Base-by-base conservation (phyloP, 2,888 invertebrate genomes). In the Brenthis daphne region DNA sequence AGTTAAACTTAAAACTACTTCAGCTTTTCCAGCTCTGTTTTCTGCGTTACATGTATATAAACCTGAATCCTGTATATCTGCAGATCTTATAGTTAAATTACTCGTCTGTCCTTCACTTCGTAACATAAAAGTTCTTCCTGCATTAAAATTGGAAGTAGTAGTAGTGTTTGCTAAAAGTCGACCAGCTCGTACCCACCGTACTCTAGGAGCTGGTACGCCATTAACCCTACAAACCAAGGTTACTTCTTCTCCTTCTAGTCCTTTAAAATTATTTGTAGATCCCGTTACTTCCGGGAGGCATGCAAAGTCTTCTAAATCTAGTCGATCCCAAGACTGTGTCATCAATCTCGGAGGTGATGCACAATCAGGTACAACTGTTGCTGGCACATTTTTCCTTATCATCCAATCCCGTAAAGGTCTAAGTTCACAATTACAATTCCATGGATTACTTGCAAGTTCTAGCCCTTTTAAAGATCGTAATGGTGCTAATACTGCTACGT, bases 341-440 rank as follows among this genome's bases (percentile, higher is more conserved):
- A 90, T 88, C 50, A 97, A 85, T 57, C 96, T 88, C 0, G 93
- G 86, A 0, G 97, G 97, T 47, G 92, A 84, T 57, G 94, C 93
- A 79, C 97, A 97, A 3, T 95, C 93, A 0, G 97, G 96, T 11
- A 90, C 89, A 12, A 92, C 89, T 3, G 92, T 95, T 67, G 95
- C 95, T 6, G 97, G 97, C 50, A 97, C 95, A 81, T 97, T 97
- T 80, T 95, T 94, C 69, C 93, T 93, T 72, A 96, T 86, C 96
- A 97, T 96, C 97, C 97, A 97, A 77, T 96, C 95, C 29, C 96
- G 90, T 72, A 97, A 84, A 0, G 96, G 96, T 66, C 96, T 92
- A 70, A 97, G 83, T 37, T 94, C 93, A 82, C 97, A 97, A 55
- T 96, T 95, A 84, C 97, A 97, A 83, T 96, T 96, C 96, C 97